Evolutionary conservation across 2,797 vertebrate genomes (phyloP).

Genomic region (Leptatherina wallacei): DNA sequence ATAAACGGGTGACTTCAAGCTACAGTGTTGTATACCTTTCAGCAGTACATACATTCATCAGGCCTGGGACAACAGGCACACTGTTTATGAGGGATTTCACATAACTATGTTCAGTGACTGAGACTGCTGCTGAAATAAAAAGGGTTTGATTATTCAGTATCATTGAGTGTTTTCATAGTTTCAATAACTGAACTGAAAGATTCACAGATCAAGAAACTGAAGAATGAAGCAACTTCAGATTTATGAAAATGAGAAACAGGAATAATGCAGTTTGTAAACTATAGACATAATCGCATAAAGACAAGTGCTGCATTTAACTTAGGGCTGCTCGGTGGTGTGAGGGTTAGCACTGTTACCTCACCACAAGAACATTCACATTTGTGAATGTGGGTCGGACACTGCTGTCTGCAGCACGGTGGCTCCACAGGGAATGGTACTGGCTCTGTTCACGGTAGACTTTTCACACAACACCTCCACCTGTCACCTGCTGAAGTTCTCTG

Average conservation of each 20-base stretch:
- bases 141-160: slow-evolving; percentile 16
- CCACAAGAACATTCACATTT: too few relatives aligned
- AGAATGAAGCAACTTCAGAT: neutral
- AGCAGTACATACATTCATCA: slow-evolving; percentile 49
- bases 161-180: slow-evolving; percentile 6
- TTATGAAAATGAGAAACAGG: neutral
- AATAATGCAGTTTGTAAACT: neutral
- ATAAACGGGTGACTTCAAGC: slow-evolving; percentile 31
- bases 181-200: slow-evolving; percentile 7
- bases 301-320: neutral
- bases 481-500: too few relatives aligned
- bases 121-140: slow-evolving; percentile 46
- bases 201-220: neutral
- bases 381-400: too few relatives aligned
- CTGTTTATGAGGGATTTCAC: slow-evolving; percentile 35
- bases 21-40: slow-evolving; percentile 8
- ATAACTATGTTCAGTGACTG: slow-evolving; percentile 69
- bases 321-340: too few relatives aligned
- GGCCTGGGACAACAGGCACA: slow-evolving; percentile 36
- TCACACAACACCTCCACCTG: too few relatives aligned
- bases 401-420: too few relatives aligned
- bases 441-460: too few relatives aligned
- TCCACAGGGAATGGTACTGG: too few relatives aligned
- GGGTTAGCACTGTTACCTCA: too few relatives aligned
- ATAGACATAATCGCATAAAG: neutral